phyloP scores from a whole-genome alignment of 1,140 invertebrate species.

The Bombus consobrinus region DNA sequence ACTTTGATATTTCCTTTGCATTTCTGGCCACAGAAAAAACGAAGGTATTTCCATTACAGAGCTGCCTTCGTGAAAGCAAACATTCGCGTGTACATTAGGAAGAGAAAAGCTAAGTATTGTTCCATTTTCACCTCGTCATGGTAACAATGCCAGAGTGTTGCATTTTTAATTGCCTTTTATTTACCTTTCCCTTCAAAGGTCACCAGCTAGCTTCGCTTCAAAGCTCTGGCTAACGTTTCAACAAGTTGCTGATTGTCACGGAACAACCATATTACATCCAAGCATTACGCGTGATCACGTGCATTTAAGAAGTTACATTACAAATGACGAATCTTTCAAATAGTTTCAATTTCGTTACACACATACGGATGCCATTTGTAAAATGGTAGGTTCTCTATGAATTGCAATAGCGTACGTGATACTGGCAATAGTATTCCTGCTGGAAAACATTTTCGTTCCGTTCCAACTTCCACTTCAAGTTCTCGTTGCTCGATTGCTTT shows the following conservation, averaged over 20 bases:
- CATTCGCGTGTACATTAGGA: slow-evolving; percentile 1
- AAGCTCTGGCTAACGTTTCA: not conserved
- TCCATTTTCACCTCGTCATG: slow-evolving; percentile 17
- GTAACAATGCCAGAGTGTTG: not conserved
- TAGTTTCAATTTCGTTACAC: not conserved
- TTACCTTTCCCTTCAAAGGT: not conserved
- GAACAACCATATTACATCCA: too few relatives aligned
- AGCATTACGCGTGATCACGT: too few relatives aligned
- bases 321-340: too few relatives aligned
- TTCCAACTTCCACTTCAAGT: not conserved
- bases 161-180: slow-evolving; percentile 28
- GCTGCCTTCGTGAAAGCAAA: not conserved
- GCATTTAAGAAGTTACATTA: too few relatives aligned
- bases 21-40: not conserved
- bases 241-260: not conserved
- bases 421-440: not conserved
- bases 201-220: not conserved
- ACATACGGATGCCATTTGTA: not conserved
- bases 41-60: slow-evolving; percentile 19
- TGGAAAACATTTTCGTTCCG: not conserved
- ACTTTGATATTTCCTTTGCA: not conserved
- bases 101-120: slow-evolving; percentile 10
- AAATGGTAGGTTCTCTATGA: not conserved
- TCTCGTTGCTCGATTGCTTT: not conserved
- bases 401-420: slow-evolving; percentile 17